phyloP scores from a whole-genome alignment of 2,888 invertebrate species.

The Agrotis segetum region DNA sequence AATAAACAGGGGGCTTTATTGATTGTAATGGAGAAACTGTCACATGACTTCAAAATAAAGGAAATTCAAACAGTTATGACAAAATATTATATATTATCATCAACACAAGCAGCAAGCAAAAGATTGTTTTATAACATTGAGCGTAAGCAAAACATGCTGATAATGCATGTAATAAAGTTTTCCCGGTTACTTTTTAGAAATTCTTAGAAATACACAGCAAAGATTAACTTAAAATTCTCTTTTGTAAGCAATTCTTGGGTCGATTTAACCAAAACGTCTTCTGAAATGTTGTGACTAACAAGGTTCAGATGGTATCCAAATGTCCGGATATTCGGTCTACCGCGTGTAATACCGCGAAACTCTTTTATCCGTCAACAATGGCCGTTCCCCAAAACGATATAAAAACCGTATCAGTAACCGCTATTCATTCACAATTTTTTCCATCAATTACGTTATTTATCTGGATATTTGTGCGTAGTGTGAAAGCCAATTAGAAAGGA shows the following conservation, averaged over 20 bases:
- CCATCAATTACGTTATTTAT: constrained; percentile 64
- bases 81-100: too few relatives aligned
- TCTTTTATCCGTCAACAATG: constrained; percentile 55
- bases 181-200: background rate
- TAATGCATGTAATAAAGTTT: too few relatives aligned
- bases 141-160: background rate
- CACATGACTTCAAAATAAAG: background rate
- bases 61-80: background rate
- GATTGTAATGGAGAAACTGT: constrained; percentile 9
- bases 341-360: constrained; percentile 41
- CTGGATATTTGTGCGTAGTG: constrained; percentile 73
- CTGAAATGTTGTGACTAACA: background rate
- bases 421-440: constrained; percentile 57
- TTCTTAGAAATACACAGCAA: background rate
- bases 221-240: constrained; percentile 12
- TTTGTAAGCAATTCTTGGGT: constrained; percentile 11
- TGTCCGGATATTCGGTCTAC: constrained; percentile 58
- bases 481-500: constrained; percentile 86
- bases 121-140: background rate
- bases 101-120: background rate
- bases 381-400: constrained; percentile 34
- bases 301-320: constrained; percentile 38
- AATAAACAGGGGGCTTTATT: background rate
- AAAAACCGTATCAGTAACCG: constrained; percentile 53
- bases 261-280: constrained; percentile 24